Percentiles rank a stretch among this genome's conserved stretches.
Evolutionary conservation across 1,140 invertebrate species (phyloP).

Genomic region (Brachionus koreanus): DNA sequence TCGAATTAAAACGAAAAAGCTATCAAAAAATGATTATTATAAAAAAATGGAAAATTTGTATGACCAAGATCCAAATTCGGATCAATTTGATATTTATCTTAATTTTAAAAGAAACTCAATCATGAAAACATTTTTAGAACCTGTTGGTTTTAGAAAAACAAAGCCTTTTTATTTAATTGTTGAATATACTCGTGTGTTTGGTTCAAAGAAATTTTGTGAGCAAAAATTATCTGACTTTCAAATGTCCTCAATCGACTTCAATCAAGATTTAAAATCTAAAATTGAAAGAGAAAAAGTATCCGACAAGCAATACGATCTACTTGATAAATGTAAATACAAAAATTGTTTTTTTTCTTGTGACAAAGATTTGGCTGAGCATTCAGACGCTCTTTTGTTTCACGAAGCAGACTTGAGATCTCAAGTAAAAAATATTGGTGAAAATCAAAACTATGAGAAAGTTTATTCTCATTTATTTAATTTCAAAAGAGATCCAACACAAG

Average conservation of each 20-base stretch:
- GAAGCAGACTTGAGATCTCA: background rate
- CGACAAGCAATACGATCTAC: background rate
- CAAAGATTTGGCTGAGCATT: background rate
- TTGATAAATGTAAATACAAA: constrained; percentile 26
- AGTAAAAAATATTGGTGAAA: background rate
- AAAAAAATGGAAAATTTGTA: background rate
- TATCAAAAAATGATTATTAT: background rate
- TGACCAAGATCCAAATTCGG: background rate
- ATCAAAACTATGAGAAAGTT: background rate
- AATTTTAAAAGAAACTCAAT: background rate
- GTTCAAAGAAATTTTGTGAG: background rate
- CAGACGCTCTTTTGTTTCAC: constrained; percentile 32
- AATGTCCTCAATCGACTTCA: background rate
- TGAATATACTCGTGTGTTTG: background rate
- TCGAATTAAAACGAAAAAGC: background rate
- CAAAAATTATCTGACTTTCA: background rate
- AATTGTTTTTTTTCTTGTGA: constrained; percentile 39
- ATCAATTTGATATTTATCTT: background rate
- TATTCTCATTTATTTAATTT: background rate
- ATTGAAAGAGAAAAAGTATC: background rate
- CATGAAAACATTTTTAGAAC: background rate
- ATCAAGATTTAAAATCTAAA: background rate
- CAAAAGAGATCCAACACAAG: background rate
- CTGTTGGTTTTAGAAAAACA: background rate
- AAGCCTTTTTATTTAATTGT: constrained; percentile 6